Evolutionary conservation across 2,888 invertebrate genomes (phyloP).

Genomic region (Plutella xylostella): DNA sequence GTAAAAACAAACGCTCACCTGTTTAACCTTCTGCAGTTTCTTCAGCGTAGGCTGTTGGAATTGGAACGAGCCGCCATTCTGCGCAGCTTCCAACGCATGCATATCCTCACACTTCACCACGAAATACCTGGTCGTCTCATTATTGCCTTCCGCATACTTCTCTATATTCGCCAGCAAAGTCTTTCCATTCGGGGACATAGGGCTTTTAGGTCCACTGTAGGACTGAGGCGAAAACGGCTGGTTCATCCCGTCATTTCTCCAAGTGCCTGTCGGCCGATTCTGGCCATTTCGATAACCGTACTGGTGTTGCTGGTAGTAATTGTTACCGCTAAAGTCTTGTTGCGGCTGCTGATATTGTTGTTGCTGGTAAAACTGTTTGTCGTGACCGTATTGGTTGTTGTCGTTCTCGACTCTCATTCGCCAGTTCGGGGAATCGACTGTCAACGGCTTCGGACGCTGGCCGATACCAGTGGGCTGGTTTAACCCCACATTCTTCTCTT

Average conservation of each 20-base stretch:
- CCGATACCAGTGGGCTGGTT: conserved; percentile 81
- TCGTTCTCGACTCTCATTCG: conserved; percentile 34
- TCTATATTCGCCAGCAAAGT: conserved; percentile 48
- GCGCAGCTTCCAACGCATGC: conserved; percentile 67
- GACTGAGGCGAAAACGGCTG: conserved; percentile 38
- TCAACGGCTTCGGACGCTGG: conserved; percentile 78
- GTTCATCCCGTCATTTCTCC: conserved; percentile 28
- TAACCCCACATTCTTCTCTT: conserved; percentile 77
- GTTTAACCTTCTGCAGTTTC: conserved; percentile 68
- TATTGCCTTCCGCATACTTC: conserved; percentile 35
- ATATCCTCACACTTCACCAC: conserved; percentile 72
- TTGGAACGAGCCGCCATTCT: conserved; percentile 65
- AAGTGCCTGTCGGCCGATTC: conserved; percentile 22
- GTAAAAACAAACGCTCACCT: conserved; percentile 48
- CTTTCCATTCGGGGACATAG: conserved; percentile 48
- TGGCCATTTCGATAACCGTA: conserved; percentile 34
- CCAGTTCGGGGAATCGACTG: conserved; percentile 66
- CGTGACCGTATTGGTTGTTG: conserved; percentile 35
- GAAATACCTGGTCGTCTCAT: conserved; percentile 55
- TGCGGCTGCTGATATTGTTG: neutral
- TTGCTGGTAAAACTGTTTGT: conserved; percentile 32
- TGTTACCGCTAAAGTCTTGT: neutral
- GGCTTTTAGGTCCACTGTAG: conserved; percentile 36
- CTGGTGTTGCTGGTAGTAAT: conserved; percentile 17
- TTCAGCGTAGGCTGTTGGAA: conserved; percentile 72